A percentile compares a stretch with the other conserved stretches of the same genome.
Evolutionary conservation across 2,113 vertebrate species (phyloP).

Genomic region (Trichomycterus rosablanca): DNA sequence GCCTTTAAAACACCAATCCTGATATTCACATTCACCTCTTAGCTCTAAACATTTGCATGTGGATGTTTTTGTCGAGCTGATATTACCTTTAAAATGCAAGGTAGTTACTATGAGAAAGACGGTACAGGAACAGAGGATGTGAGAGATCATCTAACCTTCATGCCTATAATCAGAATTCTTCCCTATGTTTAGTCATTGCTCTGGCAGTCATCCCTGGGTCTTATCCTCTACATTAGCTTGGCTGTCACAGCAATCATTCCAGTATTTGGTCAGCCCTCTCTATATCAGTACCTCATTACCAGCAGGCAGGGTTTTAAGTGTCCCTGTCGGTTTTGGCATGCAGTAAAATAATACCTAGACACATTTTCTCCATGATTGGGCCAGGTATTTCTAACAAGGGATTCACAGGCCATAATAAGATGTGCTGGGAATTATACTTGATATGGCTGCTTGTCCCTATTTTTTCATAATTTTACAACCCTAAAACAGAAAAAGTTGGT

Average conservation of each 20-base stretch:
- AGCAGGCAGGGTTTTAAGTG: conserved; percentile 46
- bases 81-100: conserved; percentile 3
- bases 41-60: background rate
- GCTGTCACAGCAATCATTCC: conserved; percentile 44
- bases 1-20: no score
- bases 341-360: conserved; percentile 42
- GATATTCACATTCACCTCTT: background rate
- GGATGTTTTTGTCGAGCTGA: background rate
- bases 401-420: conserved; percentile 43
- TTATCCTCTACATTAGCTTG: conserved; percentile 39
- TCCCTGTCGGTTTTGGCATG: conserved; percentile 27
- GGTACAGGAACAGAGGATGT: conserved; percentile 9
- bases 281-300: conserved; percentile 46
- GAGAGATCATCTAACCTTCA: conserved; percentile 18
- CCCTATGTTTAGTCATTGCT: conserved; percentile 36
- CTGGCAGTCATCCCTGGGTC: conserved; percentile 21
- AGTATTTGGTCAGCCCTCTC: conserved; percentile 43
- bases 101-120: conserved; percentile 9
- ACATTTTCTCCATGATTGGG: conserved; percentile 34
- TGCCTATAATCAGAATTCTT: conserved; percentile 32
- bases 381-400: conserved; percentile 34
- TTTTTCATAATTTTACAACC: conserved; percentile 40
- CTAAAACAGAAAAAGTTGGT: no score
- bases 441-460: conserved; percentile 16
- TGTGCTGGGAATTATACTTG: conserved; percentile 32